Evolutionary conservation across 2,113 vertebrate species (phyloP).

Genomic region (Mesocricetus auratus): DNA sequence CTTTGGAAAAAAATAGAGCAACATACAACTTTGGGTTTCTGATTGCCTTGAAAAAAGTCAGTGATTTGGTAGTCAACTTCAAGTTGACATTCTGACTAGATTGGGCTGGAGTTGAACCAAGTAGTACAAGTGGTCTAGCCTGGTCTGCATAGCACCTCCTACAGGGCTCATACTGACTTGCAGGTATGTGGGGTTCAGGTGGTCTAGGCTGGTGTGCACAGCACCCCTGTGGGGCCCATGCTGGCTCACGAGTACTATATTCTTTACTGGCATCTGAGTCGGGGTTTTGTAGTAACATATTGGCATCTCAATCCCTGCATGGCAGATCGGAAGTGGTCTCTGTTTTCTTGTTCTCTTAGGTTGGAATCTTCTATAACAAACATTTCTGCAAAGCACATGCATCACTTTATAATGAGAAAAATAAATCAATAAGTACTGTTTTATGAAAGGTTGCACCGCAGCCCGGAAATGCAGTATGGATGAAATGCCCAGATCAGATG

Average conservation of each 20-base stretch:
- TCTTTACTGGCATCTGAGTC: not conserved
- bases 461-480: not conserved
- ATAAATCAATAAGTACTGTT: constrained; percentile 43
- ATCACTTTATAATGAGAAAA: constrained; percentile 54
- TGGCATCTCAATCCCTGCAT: not conserved
- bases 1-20: not conserved
- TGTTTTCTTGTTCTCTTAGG: not conserved
- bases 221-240: too few species aligned
- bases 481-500: constrained; percentile 22
- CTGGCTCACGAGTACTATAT: not conserved
- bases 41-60: not conserved
- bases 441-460: constrained; percentile 41
- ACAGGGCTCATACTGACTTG: not conserved
- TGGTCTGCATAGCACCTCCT: not conserved
- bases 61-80: not conserved
- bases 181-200: not conserved
- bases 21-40: not conserved
- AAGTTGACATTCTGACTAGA: not conserved
- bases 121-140: not conserved
- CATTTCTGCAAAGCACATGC: not conserved
- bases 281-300: not conserved
- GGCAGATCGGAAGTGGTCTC: not conserved
- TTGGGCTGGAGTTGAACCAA: not conserved
- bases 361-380: constrained; percentile 33
- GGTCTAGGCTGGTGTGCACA: not conserved